Conservation (phyloP, 2,888 invertebrate genomes). For the Gymnosoma rotundatum region DNA sequence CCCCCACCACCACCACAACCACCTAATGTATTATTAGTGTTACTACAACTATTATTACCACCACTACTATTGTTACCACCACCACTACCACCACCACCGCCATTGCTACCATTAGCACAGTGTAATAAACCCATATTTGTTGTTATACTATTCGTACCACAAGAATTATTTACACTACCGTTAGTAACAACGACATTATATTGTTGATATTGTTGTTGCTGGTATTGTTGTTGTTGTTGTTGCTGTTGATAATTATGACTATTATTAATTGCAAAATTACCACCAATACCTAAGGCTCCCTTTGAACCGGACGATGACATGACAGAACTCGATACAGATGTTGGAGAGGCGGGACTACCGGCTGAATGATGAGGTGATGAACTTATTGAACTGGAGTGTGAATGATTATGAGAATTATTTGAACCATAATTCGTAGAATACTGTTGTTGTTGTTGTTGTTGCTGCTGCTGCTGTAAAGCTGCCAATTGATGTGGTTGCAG, state of each 20-base stretch:
- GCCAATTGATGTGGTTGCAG: conserved; percentile 80
- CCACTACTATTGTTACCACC: conserved; percentile 67
- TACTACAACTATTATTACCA: conserved; percentile 65
- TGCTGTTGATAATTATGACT: conserved; percentile 66
- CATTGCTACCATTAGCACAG: conserved; percentile 76
- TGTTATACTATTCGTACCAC: conserved; percentile 67
- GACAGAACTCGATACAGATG: conserved; percentile 93
- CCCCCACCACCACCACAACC: conserved; percentile 71
- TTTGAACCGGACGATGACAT: conserved; percentile 91
- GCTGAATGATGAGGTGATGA: conserved; percentile 84
- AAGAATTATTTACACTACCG: conserved; percentile 77
- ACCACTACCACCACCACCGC: conserved; percentile 71
- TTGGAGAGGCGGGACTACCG: conserved; percentile 89
- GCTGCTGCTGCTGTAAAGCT: conserved; percentile 76
- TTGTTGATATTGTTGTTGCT: conserved; percentile 72
- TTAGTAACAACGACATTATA: conserved; percentile 65
- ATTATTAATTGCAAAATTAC: conserved; percentile 71
- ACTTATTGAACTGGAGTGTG: conserved; percentile 83
- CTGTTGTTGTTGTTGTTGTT: conserved; percentile 79
- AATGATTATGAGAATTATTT: conserved; percentile 80
- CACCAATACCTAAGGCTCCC: conserved; percentile 82
- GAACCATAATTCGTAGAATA: conserved; percentile 73
- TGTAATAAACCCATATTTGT: conserved; percentile 77
- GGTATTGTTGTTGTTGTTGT: conserved; percentile 65
- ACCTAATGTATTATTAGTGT: conserved; percentile 64